Evolutionary conservation across 2,113 vertebrate genomes (phyloP), one percentile per base, ranked within the genome.

Genomic region (Gymnobelideus leadbeateri): DNA sequence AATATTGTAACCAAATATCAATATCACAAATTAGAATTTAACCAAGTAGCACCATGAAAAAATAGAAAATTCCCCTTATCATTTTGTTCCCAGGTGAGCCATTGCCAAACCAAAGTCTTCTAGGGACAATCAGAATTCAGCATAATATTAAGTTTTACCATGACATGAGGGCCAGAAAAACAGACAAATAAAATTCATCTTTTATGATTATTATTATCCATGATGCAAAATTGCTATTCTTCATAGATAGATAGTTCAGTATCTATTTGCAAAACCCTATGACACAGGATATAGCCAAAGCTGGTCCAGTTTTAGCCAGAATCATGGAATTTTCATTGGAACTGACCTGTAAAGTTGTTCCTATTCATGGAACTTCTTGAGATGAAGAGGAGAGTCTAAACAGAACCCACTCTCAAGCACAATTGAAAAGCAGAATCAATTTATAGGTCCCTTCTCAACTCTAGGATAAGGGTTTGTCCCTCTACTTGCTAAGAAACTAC

Each of bases 1-100:
- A 96, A 54, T n/a, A 92, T 61, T 55, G 53, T 91, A 94, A 95
- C 95, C 95, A 97, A 96, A 97, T 97, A 91, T 51, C 97, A 94
- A 95, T 96, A 93, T 84, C 52, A 57, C 89, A 95, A 89, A 55
- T 51, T 91, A 91, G 90, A 90, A 91, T 95, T 93, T 96, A 53
- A 68, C 68, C 90, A 96, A 14, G 51, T 89, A 91, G 92, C 51
- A 7, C 89, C 46, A 84, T 21, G 91, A 52, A 95, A 55, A 94
- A 94, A 93, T 93, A 61, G 52, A 95, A 95, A 97, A 94, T 93
- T 93, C 93, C 84, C n/a, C 89, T 89, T 55, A 94, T 55, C 89
- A 50, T 95, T 92, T 52, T 92, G 52, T 96, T 2, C 53, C 53
- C 53, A 95, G 91, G 53, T 97, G 94, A 97, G n/a, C 19, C 54